A percentile compares a stretch with the other conserved stretches of the same genome.
Evolutionary conservation across 2,113 vertebrate genomes (phyloP).

Genomic region (Gadus macrocephalus): DNA sequence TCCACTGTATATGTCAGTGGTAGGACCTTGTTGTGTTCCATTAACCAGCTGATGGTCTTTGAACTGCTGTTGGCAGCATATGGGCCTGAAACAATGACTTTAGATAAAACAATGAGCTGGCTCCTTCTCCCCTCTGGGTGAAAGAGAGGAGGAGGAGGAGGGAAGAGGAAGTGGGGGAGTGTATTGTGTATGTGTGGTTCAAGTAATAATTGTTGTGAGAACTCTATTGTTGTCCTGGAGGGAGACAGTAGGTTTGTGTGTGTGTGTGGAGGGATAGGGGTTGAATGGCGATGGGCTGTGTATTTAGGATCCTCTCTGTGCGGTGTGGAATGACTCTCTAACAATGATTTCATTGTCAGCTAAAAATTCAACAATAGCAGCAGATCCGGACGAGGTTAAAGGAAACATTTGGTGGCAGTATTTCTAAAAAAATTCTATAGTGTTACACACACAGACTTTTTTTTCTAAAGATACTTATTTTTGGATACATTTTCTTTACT

Average conservation of each 20-base stretch:
- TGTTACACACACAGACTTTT: no score
- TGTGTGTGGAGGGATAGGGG: slow-evolving; percentile 5
- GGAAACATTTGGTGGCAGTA: no score
- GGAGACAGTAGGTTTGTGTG: slow-evolving; percentile 25
- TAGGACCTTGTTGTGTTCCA: slow-evolving; percentile 53
- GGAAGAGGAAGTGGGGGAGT: no score
- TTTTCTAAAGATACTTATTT: no score
- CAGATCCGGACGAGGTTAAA: no score
- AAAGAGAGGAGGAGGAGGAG: no score
- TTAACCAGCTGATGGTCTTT: slow-evolving; percentile 54
- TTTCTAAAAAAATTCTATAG: no score
- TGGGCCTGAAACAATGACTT: slow-evolving; percentile 37
- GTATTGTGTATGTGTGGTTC: slow-evolving; percentile 41
- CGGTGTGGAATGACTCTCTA: background rate
- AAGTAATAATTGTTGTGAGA: slow-evolving; percentile 63
- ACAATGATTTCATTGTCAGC: background rate
- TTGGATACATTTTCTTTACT: no score
- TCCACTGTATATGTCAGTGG: background rate
- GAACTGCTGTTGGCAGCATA: slow-evolving; percentile 38
- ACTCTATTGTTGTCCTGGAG: slow-evolving; percentile 46
- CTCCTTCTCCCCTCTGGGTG: slow-evolving; percentile 33
- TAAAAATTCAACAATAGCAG: background rate
- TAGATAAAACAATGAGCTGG: slow-evolving; percentile 53
- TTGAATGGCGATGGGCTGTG: background rate
- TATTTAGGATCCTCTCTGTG: background rate